A percentile compares a stretch with the other conserved stretches of the same genome.
phyloP scores from a whole-genome alignment of 2,888 invertebrate species.

The Agonopterix arenella region DNA sequence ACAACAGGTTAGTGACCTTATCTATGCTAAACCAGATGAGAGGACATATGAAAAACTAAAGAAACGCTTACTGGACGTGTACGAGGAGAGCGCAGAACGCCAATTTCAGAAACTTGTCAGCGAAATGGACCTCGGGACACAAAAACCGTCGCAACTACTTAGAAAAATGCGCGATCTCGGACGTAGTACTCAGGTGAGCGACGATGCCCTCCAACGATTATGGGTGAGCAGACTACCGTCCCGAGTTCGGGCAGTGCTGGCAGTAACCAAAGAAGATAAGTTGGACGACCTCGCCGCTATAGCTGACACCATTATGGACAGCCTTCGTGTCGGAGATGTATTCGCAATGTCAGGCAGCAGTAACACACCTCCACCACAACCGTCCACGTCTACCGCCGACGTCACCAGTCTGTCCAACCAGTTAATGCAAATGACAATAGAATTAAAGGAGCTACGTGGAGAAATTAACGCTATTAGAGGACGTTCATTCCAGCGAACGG shows the following conservation, averaged over 20 bases:
- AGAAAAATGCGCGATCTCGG: neutral
- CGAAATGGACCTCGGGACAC: neutral
- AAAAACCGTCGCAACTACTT: neutral
- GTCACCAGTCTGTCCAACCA: neutral
- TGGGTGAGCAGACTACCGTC: neutral
- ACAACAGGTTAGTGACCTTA: neutral
- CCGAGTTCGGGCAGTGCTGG: neutral
- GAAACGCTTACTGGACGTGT: neutral
- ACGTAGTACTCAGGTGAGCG: neutral
- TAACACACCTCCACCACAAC: neutral
- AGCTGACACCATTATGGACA: neutral
- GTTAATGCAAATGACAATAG: neutral
- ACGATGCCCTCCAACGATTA: neutral
- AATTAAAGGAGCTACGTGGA: neutral
- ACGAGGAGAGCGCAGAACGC: neutral
- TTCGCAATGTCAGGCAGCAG: neutral
- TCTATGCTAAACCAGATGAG: neutral
- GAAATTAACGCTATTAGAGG: neutral
- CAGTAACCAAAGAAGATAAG: neutral
- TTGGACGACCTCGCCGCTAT: neutral
- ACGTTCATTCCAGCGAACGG: neutral
- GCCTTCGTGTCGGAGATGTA: neutral
- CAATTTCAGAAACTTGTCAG: neutral
- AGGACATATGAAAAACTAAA: neutral
- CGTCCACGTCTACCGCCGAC: neutral